These are phyloP conservation scores for Cataglyphis albicans DNA, from an alignment of 2,888 invertebrate genomes.

Conservation along the genomic window DNA sequence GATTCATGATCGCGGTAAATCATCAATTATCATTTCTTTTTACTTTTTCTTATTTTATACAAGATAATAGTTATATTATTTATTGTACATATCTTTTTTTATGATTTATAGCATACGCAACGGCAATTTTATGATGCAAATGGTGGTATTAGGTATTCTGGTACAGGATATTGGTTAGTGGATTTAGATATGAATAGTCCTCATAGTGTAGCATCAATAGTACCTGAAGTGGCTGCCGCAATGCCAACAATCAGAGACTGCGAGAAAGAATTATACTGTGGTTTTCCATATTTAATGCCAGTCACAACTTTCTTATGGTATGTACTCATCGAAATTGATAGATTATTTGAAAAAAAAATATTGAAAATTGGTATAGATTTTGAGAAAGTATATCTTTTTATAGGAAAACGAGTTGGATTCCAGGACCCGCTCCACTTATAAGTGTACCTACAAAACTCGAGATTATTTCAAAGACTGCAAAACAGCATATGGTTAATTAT, in stretches of 20 bases:
- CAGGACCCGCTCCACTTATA: conserved; percentile 87
- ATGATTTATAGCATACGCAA: conserved; percentile 87
- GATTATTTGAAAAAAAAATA: background rate
- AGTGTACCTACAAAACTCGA: conserved; percentile 86
- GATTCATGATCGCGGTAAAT: conserved; percentile 91
- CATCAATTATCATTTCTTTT: conserved; percentile 2
- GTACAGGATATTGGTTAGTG: conserved; percentile 90
- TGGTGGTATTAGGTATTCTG: conserved; percentile 86
- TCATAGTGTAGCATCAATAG: conserved; percentile 87
- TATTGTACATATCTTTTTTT: background rate
- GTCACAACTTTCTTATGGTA: conserved; percentile 90
- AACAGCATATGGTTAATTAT: conserved; percentile 85
- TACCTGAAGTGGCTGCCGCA: conserved; percentile 87
- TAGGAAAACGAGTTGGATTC: conserved; percentile 89
- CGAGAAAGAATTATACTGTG: conserved; percentile 90
- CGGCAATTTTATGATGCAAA: conserved; percentile 88
- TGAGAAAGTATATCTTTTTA: conserved; percentile 24
- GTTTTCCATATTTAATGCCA: conserved; percentile 93
- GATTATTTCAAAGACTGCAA: conserved; percentile 85
- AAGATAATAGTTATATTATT: background rate
- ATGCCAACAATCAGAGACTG: conserved; percentile 87
- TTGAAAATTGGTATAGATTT: background rate
- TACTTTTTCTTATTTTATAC: background rate
- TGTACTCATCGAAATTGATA: conserved; percentile 80
- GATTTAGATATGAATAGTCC: conserved; percentile 92